Base-by-base conservation (phyloP, 1,140 invertebrate species). In the Meteorus sp. region DNA sequence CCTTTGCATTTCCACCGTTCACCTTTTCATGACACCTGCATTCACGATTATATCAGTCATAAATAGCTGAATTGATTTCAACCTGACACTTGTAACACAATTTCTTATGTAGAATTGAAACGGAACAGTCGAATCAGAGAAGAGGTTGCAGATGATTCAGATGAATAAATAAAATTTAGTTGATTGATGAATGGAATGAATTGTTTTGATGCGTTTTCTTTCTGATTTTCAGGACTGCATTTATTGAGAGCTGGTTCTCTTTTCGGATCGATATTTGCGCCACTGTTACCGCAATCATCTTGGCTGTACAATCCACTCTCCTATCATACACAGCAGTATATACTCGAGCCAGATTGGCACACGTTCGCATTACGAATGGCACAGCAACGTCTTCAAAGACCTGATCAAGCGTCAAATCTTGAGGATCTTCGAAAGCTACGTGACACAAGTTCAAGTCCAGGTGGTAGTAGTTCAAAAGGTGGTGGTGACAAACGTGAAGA, bases 201-300 rank as follows among this genome's bases (percentile, higher is more conserved):
- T 17, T 19, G 13, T 62, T 57, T 56, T 58, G 11, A 33, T n/a
- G n/a, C n/a, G n/a, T n/a, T n/a, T n/a, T n/a, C n/a, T n/a, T n/a
- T n/a, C n/a, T n/a, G n/a, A n/a, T n/a, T 51, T 52, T 41, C 64
- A 79, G 78, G 76, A 70, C 73, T 80, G 65, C 74, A 80, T 63
- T 68, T 79, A 48, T 64, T 79, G 43, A 71, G 76, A 51, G 76
- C 78, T 1, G 74, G 73, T 58, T 76, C 78, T 1, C 59, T 79
- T 4, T 79, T 80, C 25, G 76, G 76, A 2, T 79, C 78, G 53
- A 77, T 80, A 69, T 79, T 79, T 45, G 78, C 76, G 0, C 78
- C 78, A 6, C 60, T 79, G 17, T 55, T 80, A 27, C 78, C 78
- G 2, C 76, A 76, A 29, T 76, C 75, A 1, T 77, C 75, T 0